Conservation (phyloP, 1,140 invertebrate species). For the Teleopsis dalmanni region DNA sequence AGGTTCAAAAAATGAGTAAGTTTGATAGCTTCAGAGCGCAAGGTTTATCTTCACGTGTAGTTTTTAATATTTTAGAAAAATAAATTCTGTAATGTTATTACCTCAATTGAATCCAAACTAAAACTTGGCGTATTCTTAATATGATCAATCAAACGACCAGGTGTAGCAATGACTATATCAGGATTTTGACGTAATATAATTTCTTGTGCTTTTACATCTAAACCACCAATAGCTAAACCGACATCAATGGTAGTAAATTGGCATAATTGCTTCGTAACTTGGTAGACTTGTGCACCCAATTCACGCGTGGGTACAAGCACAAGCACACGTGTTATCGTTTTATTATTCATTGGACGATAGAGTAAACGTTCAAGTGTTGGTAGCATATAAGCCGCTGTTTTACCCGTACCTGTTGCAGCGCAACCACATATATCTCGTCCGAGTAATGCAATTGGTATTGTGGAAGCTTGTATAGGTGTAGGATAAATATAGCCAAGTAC, state of each 20-base stretch:
- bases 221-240: slow-evolving; percentile 80
- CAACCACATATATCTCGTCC: slow-evolving; percentile 49
- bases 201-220: slow-evolving; percentile 92
- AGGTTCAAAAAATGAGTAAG: not conserved
- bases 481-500: slow-evolving; percentile 84
- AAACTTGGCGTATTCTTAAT: slow-evolving; percentile 93
- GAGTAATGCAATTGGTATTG: slow-evolving; percentile 86
- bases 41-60: slow-evolving; percentile 34
- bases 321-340: slow-evolving; percentile 73
- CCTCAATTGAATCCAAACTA: slow-evolving; percentile 82
- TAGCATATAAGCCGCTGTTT: slow-evolving; percentile 97
- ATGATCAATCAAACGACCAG: slow-evolving; percentile 95
- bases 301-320: slow-evolving; percentile 95
- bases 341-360: slow-evolving; percentile 59
- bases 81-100: slow-evolving; percentile 39
- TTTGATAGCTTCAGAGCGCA: slow-evolving; percentile 35
- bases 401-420: slow-evolving; percentile 90
- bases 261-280: slow-evolving; percentile 83
- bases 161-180: slow-evolving; percentile 96
- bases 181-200: slow-evolving; percentile 79
- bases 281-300: slow-evolving; percentile 84
- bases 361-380: slow-evolving; percentile 91
- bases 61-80: not conserved
- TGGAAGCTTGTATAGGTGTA: slow-evolving; percentile 92
- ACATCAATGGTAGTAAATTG: slow-evolving; percentile 81